Base-by-base conservation (phyloP, 2,888 invertebrate species). In the Watsonalla binaria region DNA sequence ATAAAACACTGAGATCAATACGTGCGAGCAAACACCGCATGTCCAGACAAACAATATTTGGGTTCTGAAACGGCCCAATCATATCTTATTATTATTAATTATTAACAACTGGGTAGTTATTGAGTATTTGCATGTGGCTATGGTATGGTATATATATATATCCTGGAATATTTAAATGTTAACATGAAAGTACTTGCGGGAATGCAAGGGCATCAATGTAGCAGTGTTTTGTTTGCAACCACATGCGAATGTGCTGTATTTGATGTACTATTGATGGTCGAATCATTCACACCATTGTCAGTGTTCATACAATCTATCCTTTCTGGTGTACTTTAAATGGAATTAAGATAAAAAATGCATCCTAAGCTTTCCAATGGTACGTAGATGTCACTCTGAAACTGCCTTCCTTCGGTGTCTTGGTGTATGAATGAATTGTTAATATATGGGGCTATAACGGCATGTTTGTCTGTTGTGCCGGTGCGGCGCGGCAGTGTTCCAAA, bases 401-500 rank as follows among this genome's bases (percentile, higher is more conserved):
- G 42, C 47, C 39, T 47, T 24, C 39, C 47, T 48, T 37, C 51
- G 61, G 57, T 55, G 59, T 64, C 65, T 58, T 68, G 62, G 58
- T 49, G 58, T 62, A 63, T 62, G 65, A 64, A 65, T 61, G 61
- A 66, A 59, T 64, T 60, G 49, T 49, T 13, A 49, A 59, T 58
- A 68, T 72, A 65, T 74, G 72, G 77, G 77, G 74, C 72, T 78
- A 74, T 88, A 88, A 88, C 78, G 82, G 90, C 89, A 89, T 90
- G 90, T 90, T 90, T 90, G 79, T 90, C 84, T 89, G 85, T 90
- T 89, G 82, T 82, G 83, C 76, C 84, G 90, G 89, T 87, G 89
- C 90, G 84, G 86, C 80, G 82, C 80, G 77, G 85, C 94, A 96
- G 96, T 96, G 96, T 96, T 96, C 95, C 96, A 96, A 95, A 96